Evolutionary conservation across 2,797 vertebrate genomes (phyloP).

Genomic region (Pseudochaenichthys georgianus): DNA sequence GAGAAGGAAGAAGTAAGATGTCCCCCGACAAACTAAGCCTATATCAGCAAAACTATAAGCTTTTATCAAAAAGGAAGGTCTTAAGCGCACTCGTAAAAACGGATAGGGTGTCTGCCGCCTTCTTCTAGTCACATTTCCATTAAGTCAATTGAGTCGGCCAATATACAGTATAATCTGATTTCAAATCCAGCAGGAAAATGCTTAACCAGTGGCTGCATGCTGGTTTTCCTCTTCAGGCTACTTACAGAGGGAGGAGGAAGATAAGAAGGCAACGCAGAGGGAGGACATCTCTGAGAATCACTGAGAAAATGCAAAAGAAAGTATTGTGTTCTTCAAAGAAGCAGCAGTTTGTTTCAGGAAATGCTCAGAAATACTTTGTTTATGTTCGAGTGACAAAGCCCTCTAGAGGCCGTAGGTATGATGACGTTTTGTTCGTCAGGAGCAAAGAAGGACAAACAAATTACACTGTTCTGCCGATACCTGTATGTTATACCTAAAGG

Average conservation of each 20-base stretch:
- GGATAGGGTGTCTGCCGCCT: too few relatives aligned
- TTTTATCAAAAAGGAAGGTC: too few relatives aligned
- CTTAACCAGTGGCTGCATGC: conserved; percentile 85
- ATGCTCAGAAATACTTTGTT: not conserved
- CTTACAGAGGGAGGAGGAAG: conserved; percentile 26
- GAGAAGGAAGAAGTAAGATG: too few relatives aligned
- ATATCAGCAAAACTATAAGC: too few relatives aligned
- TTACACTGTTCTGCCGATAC: not conserved
- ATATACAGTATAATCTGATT: conserved; percentile 92
- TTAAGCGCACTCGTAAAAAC: too few relatives aligned
- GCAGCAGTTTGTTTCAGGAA: not conserved
- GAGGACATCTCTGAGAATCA: conserved; percentile 21
- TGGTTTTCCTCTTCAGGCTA: conserved; percentile 52
- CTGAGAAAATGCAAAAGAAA: conserved; percentile 29
- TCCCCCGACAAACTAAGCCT: too few relatives aligned
- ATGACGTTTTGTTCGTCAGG: not conserved
- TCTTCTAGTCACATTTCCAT: conserved; percentile 88
- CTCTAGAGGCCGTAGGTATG: not conserved
- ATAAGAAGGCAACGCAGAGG: conserved; percentile 29
- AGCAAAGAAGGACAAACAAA: not conserved
- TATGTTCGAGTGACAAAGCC: not conserved
- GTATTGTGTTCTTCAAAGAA: not conserved
- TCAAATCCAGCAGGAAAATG: conserved; percentile 94
- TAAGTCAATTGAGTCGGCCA: conserved; percentile 95
- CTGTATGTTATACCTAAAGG: not conserved